Evolutionary conservation across 2,113 vertebrate species (phyloP).

Genomic region (Toxotes jaculatrix): DNA sequence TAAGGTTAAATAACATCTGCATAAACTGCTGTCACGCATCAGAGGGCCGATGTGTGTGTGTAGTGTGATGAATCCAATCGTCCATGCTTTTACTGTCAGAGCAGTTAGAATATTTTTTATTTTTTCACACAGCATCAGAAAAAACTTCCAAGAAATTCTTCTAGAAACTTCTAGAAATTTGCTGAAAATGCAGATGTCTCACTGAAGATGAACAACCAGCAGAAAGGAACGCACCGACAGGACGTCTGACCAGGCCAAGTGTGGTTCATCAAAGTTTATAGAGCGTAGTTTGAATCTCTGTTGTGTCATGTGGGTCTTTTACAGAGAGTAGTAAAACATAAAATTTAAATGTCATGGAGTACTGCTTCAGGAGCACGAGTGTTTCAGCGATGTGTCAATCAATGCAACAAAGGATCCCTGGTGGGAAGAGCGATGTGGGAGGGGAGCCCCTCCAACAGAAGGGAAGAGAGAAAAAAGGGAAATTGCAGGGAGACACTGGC

Average conservation of each 20-base stretch:
- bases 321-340: neutral
- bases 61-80: neutral
- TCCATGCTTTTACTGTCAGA: neutral
- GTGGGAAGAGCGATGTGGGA: slow-evolving; percentile 37
- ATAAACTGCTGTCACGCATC: neutral
- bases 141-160: too few species aligned
- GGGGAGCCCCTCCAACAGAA: slow-evolving; percentile 31
- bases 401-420: slow-evolving; percentile 28
- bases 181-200: neutral
- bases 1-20: neutral
- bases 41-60: neutral
- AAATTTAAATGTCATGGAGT: slow-evolving; percentile 34
- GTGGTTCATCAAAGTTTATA: neutral
- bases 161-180: neutral
- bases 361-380: slow-evolving; percentile 16
- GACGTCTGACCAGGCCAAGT: neutral
- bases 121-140: too few species aligned
- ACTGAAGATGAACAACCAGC: neutral
- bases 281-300: neutral
- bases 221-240: neutral
- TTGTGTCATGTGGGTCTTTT: neutral
- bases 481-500: slow-evolving; percentile 23
- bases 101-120: neutral
- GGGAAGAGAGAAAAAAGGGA: neutral
- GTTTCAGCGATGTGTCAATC: slow-evolving; percentile 48